These are phyloP conservation scores for Proterorhinus semilunaris DNA, from an alignment of 2,113 vertebrate genomes.

Conservation along the genomic window DNA sequence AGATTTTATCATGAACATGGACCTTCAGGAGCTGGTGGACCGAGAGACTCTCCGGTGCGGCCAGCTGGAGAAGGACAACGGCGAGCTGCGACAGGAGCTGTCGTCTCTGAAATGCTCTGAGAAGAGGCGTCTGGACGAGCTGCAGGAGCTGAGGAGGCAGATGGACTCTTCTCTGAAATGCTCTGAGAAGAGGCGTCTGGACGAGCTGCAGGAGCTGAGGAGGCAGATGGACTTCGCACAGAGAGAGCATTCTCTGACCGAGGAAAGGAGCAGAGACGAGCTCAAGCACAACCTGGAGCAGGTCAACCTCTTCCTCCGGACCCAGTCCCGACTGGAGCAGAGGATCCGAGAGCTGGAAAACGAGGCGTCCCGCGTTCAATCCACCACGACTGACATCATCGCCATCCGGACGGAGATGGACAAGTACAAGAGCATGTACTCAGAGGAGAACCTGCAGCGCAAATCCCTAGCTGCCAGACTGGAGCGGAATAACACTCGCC, in stretches of 20 bases:
- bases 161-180: slow-evolving; percentile 74
- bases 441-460: slow-evolving; percentile 81
- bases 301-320: slow-evolving; percentile 89
- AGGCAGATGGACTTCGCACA: slow-evolving; percentile 67
- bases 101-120: slow-evolving; percentile 72
- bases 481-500: slow-evolving; percentile 83
- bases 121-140: slow-evolving; percentile 81
- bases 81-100: slow-evolving; percentile 80
- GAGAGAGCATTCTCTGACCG: slow-evolving; percentile 32
- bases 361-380: slow-evolving; percentile 78
- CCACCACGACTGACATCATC: slow-evolving; percentile 71
- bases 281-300: slow-evolving; percentile 85
- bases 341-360: slow-evolving; percentile 83
- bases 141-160: slow-evolving; percentile 72
- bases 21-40: slow-evolving; percentile 82
- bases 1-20: slow-evolving; percentile 71
- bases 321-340: slow-evolving; percentile 83
- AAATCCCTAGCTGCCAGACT: slow-evolving; percentile 80
- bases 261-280: slow-evolving; percentile 83
- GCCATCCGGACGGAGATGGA: slow-evolving; percentile 77
- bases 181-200: slow-evolving; percentile 79
- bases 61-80: slow-evolving; percentile 77
- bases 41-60: slow-evolving; percentile 66
- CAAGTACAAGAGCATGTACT: slow-evolving; percentile 82
- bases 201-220: slow-evolving; percentile 78